Percentiles rank a stretch among this genome's conserved stretches.
Evolutionary conservation across 1,140 invertebrate species (phyloP).

Genomic region (Akabosia matsudoensis): DNA sequence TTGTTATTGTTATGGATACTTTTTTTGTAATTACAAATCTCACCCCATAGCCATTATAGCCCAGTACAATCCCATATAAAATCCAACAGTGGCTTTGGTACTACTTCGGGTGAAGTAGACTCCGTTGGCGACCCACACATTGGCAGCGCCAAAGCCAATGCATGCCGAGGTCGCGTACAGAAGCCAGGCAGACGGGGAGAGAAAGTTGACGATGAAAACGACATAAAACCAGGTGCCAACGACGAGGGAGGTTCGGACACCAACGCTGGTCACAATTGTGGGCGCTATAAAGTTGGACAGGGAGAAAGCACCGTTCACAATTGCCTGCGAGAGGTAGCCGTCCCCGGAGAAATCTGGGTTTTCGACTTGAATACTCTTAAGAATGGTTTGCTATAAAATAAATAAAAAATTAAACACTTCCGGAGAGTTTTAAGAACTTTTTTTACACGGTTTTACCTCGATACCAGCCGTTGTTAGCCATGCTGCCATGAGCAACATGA

Average conservation of each 20-base stretch:
- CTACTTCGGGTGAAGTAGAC: slow-evolving; percentile 90
- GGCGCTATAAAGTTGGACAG: slow-evolving; percentile 88
- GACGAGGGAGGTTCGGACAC: slow-evolving; percentile 78
- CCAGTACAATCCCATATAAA: slow-evolving; percentile 95
- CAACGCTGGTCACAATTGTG: slow-evolving; percentile 75
- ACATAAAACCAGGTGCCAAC: slow-evolving; percentile 70
- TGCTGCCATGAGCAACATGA: neutral
- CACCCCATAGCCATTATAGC: slow-evolving; percentile 85
- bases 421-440: neutral
- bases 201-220: slow-evolving; percentile 72
- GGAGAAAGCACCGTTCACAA: slow-evolving; percentile 49
- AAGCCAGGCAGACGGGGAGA: slow-evolving; percentile 75
- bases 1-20: neutral
- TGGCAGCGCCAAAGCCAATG: slow-evolving; percentile 82
- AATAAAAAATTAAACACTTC: neutral
- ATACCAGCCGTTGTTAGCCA: neutral
- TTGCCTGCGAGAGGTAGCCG: neutral
- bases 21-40: slow-evolving; percentile 23
- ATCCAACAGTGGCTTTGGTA: slow-evolving; percentile 75
- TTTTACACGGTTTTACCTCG: neutral
- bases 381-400: neutral
- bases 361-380: neutral
- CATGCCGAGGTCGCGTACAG: slow-evolving; percentile 81
- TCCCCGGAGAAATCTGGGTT: neutral
- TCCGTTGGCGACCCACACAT: slow-evolving; percentile 73